Conservation (phyloP, 2,888 invertebrate genomes). For the Coenonympha glycerion region DNA sequence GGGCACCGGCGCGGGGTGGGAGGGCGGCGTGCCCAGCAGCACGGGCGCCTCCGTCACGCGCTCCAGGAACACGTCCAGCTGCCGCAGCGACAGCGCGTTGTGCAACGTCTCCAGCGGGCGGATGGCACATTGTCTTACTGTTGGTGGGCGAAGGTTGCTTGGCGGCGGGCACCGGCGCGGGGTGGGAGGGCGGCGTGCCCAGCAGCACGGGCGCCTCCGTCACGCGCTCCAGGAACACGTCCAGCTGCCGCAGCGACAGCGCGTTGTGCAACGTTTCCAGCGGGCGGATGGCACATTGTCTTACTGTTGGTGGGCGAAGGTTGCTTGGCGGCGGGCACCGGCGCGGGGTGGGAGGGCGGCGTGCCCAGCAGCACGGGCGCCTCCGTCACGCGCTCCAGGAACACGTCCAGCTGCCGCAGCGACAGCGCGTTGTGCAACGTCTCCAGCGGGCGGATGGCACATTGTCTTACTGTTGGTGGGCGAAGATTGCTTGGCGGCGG, state of each 20-base stretch:
- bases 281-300: conserved; percentile 96
- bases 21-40: too few species aligned
- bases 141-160: conserved; percentile 63
- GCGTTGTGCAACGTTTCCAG: conserved; percentile 98
- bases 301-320: neutral
- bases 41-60: too few species aligned
- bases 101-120: too few species aligned
- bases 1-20: neutral
- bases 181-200: conserved; percentile 80
- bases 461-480: conserved; percentile 65
- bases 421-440: too few species aligned
- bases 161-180: conserved; percentile 76
- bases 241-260: conserved; percentile 92
- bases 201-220: conserved; percentile 82
- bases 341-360: too few species aligned
- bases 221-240: conserved; percentile 91
- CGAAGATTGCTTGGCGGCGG: conserved; percentile 72
- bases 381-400: too few species aligned
- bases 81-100: too few species aligned
- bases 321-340: neutral
- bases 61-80: too few species aligned
- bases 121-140: too few species aligned
- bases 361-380: too few species aligned
- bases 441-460: too few species aligned
- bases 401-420: too few species aligned